Percentiles rank a stretch among this genome's conserved stretches.
These are phyloP conservation scores for Andrena praecox DNA, from an alignment of 2,888 invertebrate species.

Conservation along the genomic window DNA sequence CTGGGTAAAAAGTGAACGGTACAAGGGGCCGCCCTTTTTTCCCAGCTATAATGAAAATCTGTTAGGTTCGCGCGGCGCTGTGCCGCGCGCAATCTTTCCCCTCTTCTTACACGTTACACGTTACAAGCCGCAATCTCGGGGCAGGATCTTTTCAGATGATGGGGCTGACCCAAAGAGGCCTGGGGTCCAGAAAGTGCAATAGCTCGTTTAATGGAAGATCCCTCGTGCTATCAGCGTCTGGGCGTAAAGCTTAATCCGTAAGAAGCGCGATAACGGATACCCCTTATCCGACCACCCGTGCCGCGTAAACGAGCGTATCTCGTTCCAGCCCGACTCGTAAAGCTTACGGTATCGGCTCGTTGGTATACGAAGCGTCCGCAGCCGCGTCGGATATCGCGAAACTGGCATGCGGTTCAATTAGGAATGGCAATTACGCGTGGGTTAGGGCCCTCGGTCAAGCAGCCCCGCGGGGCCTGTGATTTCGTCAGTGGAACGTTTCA, in stretches of 20 bases:
- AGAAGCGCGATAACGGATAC: slow-evolving; percentile 57
- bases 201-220: slow-evolving; percentile 41
- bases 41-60: slow-evolving; percentile 4
- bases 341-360: slow-evolving; percentile 57
- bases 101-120: not conserved
- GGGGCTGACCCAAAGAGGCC: slow-evolving; percentile 8
- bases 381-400: slow-evolving; percentile 59
- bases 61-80: not conserved
- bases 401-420: slow-evolving; percentile 61
- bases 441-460: not conserved
- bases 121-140: slow-evolving; percentile 20
- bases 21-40: not conserved
- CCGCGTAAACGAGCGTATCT: slow-evolving; percentile 61
- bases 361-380: slow-evolving; percentile 55
- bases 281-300: slow-evolving; percentile 58
- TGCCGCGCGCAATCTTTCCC: not conserved
- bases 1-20: not conserved
- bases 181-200: slow-evolving; percentile 23
- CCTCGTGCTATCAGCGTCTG: slow-evolving; percentile 29
- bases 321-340: slow-evolving; percentile 57
- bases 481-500: slow-evolving; percentile 55
- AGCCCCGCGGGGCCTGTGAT: slow-evolving; percentile 64
- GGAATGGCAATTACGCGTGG: slow-evolving; percentile 69
- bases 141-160: slow-evolving; percentile 8
- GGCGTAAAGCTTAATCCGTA: slow-evolving; percentile 53